Base-by-base conservation (phyloP, 2,113 vertebrate species). In the Mustela nigripes region DNA sequence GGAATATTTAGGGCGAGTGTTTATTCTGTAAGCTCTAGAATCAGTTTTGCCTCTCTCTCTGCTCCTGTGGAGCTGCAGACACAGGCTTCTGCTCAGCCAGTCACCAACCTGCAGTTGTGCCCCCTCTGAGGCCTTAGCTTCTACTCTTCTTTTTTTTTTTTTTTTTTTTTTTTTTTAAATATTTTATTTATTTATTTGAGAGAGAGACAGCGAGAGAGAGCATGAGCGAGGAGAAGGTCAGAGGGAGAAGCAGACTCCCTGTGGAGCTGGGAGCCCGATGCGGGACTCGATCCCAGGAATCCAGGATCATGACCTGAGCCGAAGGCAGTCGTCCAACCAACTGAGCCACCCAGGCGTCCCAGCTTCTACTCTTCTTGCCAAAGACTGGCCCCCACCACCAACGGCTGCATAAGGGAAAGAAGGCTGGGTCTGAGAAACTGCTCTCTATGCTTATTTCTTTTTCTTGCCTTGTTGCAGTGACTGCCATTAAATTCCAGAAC, bases 381-480 rank as follows among this genome's bases (percentile, higher is more conserved):
- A 56, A 28, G 50, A n/a, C 26, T 7, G n/a, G n/a, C n/a, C 45
- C 45, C 11, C 8, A 48, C 36, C 4, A n/a, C 45, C 71, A 74
- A 76, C 33, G 60, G 81, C 24, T 84, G 31, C 14, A 53, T 12
- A 73, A 56, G 19, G 24, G 39, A 45, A 58, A 26, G 45, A 21
- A 16, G 7, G 45, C 18, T 28, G 21, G 33, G 28, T 2, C 21
- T 82, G 48, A 86, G 74, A 81, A 58, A 65, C 31, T 69, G 18
- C 28, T 80, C 12, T 74, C 18, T 62, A 2, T 62, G 36, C 33
- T 62, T 56, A 28, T 53, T 94, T 73, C 8, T 67, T 81, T 82
- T 93, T 56, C 73, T 92, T 89, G 39, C 62, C 56, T 69, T 62
- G 39, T 79, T 89, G 33, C 18, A 90, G 56, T 78, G n/a, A 88